Evolutionary conservation across 1,140 invertebrate genomes (phyloP), one percentile per base, ranked within the genome.

Genomic region (Bombus superbus): DNA sequence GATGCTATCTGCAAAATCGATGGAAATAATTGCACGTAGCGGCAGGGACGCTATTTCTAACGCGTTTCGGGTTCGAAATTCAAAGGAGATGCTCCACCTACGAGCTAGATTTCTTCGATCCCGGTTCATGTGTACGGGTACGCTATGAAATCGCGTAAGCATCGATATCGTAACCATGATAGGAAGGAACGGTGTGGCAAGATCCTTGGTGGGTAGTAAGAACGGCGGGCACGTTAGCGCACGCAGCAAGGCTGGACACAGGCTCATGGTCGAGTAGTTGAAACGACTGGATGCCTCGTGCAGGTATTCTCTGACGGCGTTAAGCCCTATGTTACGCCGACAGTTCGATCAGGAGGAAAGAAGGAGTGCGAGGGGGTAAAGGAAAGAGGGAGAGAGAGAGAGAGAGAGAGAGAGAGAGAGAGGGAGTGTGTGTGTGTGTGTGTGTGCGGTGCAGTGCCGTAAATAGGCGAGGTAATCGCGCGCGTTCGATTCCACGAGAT

Each of bases 391-490:
- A 40, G 22, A 13, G 32, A n/a, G 32, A 3, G 15, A 2, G n/a
- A 32, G 2, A 59, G 35, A 10, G 32, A 38, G 18, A 35, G 66
- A 38, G 38, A 18, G 42, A 32, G 64, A 78, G 66, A n/a, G 15
- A 64, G 13, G 4, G n/a, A n/a, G n/a, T n/a, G 32, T 32, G 32
- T 32, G 1, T 32, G 32, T 32, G 32, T 32, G 32, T 32, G 32
- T 32, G 32, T 32, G 32, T 1, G 32, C 32, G 32, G 44, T 22
- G 57, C 59, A 80, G 40, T 32, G 81, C 62, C 79, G 77, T 78
- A 81, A 90, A 90, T 81, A 86, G 85, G 85, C 88, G 77, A 84
- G 83, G 81, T 88, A 88, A 89, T 88, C 87, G 87, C 72, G 59
- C 80, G 87, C 79, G 66, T 82, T 89, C 69, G 82, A 87, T 90